Evolutionary conservation across 2,797 vertebrate genomes (phyloP).

Genomic region (Poeciliopsis gracilis): DNA sequence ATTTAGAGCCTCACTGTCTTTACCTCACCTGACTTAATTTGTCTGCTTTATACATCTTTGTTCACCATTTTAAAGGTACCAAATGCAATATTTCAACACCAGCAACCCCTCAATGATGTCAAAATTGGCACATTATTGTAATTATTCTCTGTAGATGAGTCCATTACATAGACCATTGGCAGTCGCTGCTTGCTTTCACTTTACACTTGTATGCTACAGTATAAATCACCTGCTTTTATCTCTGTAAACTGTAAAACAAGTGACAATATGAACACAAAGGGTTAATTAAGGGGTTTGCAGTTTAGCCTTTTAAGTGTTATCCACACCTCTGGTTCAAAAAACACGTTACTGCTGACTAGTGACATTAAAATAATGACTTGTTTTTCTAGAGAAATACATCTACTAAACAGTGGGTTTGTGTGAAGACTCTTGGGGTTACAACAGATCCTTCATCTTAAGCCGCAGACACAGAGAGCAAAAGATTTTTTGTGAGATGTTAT

Average conservation of each 20-base stretch:
- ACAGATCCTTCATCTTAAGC: background rate
- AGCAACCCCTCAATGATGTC: slow-evolving; percentile 35
- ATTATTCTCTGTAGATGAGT: slow-evolving; percentile 48
- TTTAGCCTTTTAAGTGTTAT: background rate
- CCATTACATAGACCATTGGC: slow-evolving; percentile 47
- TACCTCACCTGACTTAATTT: slow-evolving; percentile 26
- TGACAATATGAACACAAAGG: slow-evolving; percentile 18
- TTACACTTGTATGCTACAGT: slow-evolving; percentile 14
- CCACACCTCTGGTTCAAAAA: background rate
- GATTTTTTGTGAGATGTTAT: background rate
- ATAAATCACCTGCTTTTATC: slow-evolving; percentile 27
- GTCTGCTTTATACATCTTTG: slow-evolving; percentile 19
- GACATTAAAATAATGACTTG: slow-evolving; percentile 5
- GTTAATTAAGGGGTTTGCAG: slow-evolving; percentile 10
- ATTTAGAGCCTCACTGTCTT: slow-evolving; percentile 25
- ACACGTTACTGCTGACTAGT: background rate
- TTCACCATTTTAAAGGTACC: slow-evolving; percentile 47
- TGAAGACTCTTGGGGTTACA: background rate
- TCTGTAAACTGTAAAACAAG: slow-evolving; percentile 12
- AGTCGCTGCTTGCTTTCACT: slow-evolving; percentile 24
- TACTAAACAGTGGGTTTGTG: background rate
- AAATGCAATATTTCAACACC: slow-evolving; percentile 40
- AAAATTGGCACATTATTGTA: slow-evolving; percentile 53
- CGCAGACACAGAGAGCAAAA: background rate
- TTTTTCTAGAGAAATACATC: slow-evolving; percentile 2